Percentiles rank a stretch among this genome's conserved stretches.
Evolutionary conservation across 2,888 invertebrate genomes (phyloP).

Genomic region (Poecilobothrus nobilitatus): DNA sequence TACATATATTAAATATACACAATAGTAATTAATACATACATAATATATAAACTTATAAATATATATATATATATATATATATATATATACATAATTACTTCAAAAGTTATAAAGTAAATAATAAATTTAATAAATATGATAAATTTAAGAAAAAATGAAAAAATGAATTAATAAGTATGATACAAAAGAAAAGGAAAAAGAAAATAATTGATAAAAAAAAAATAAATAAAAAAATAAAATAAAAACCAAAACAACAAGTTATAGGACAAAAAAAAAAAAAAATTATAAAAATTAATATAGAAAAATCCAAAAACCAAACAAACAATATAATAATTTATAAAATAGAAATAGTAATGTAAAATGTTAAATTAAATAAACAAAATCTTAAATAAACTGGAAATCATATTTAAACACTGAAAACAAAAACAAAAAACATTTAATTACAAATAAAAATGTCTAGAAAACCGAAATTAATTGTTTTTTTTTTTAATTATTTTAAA

Average conservation of each 20-base stretch:
- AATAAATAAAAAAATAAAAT: not conserved
- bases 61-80: not conserved
- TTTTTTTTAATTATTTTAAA: conserved; percentile 2
- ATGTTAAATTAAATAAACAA: no score
- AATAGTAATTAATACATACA: no score
- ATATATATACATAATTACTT: not conserved
- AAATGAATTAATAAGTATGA: not conserved
- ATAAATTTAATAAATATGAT: not conserved
- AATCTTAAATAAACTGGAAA: not conserved
- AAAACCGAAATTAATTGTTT: not conserved
- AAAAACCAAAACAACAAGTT: not conserved
- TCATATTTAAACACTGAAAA: not conserved
- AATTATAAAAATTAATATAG: not conserved
- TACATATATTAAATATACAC: not conserved
- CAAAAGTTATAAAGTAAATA: not conserved
- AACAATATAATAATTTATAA: no score
- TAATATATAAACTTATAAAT: no score
- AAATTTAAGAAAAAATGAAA: not conserved
- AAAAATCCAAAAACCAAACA: not conserved
- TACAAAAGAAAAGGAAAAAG: not conserved
- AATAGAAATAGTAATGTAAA: no score
- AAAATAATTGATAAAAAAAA: not conserved
- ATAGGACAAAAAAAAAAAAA: not conserved
- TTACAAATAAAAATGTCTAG: conserved; percentile 3
- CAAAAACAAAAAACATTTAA: not conserved